Percentiles rank a stretch among this genome's conserved stretches.
Evolutionary conservation across 2,888 invertebrate genomes (phyloP).

Genomic region (Leptopterna dolabrata): DNA sequence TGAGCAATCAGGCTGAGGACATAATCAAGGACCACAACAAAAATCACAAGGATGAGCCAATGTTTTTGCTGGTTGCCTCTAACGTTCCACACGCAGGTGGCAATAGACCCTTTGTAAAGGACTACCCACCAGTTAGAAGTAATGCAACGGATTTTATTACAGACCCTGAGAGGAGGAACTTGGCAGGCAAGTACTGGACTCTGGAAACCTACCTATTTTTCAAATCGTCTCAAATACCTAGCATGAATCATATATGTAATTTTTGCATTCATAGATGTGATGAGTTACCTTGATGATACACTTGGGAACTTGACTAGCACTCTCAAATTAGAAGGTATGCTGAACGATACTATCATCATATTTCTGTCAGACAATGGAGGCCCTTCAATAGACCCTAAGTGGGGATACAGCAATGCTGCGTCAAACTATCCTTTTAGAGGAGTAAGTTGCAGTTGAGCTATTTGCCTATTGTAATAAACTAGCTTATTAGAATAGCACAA

Average conservation of each 20-base stretch:
- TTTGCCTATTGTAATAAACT: background rate
- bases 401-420: constrained; percentile 70
- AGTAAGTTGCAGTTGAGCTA: constrained; percentile 63
- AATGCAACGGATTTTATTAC: constrained; percentile 8
- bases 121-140: background rate
- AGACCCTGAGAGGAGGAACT: background rate
- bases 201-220: background rate
- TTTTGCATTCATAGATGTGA: constrained; percentile 75
- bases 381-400: constrained; percentile 69
- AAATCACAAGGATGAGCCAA: constrained; percentile 68
- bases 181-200: constrained; percentile 26
- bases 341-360: constrained; percentile 73
- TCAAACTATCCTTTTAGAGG: constrained; percentile 74
- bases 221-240: no score
- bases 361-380: constrained; percentile 76
- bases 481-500: no score
- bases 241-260: no score
- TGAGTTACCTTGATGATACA: constrained; percentile 81
- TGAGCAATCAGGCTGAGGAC: constrained; percentile 74
- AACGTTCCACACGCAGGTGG: constrained; percentile 46
- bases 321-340: constrained; percentile 69
- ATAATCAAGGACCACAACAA: constrained; percentile 70
- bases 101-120: background rate
- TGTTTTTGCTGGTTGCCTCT: constrained; percentile 73
- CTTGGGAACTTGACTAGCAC: constrained; percentile 64